Evolutionary conservation across 2,797 vertebrate genomes (phyloP).

Genomic region (Loris lydekkerianus): DNA sequence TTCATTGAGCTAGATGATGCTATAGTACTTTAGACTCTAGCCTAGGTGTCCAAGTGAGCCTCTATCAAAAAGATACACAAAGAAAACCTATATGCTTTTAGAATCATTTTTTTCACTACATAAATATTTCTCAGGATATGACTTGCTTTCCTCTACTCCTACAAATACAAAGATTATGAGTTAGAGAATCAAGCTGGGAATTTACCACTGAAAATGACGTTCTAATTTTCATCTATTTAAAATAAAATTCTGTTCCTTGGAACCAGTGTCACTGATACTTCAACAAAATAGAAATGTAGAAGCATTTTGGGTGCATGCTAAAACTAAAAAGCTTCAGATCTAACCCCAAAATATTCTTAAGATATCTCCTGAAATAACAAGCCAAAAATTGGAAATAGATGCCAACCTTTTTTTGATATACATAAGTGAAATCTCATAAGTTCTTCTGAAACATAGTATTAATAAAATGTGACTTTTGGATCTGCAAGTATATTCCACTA

Average conservation of each 20-base stretch:
- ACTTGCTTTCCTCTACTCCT: background rate
- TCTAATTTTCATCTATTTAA: background rate
- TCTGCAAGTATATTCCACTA: background rate
- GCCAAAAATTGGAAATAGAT: background rate
- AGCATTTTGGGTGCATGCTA: background rate
- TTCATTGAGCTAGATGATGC: too few relatives aligned
- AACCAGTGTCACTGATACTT: background rate
- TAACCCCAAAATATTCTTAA: constrained; percentile 44
- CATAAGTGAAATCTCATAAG: background rate
- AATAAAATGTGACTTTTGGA: background rate
- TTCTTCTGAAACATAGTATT: background rate
- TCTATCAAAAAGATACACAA: background rate
- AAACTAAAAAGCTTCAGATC: constrained; percentile 38
- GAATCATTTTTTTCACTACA: background rate
- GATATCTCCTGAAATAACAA: constrained; percentile 13
- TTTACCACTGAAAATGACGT: background rate
- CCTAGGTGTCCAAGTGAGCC: too few relatives aligned
- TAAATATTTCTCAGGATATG: background rate
- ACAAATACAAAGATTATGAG: background rate
- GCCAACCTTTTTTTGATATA: background rate
- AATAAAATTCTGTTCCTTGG: background rate
- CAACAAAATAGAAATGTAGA: background rate
- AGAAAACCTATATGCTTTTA: background rate
- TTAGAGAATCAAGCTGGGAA: background rate
- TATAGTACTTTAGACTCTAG: too few relatives aligned